phyloP scores from a whole-genome alignment of 2,888 invertebrate genomes.

The Xestia xanthographa region DNA sequence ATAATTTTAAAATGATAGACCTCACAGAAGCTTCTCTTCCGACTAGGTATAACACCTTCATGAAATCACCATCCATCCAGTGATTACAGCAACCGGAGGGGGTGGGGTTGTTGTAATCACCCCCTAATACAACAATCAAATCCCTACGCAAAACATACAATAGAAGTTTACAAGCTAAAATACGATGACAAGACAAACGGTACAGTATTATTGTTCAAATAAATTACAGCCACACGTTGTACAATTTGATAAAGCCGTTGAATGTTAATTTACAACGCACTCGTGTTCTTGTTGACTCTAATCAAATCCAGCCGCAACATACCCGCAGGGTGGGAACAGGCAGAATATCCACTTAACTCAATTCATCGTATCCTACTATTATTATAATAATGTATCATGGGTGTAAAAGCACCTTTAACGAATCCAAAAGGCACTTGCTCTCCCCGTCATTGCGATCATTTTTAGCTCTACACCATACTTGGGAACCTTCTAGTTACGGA shows the following conservation, averaged over 20 bases:
- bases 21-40: background rate
- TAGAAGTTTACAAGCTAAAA: conserved; percentile 7
- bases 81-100: no score
- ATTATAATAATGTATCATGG: background rate
- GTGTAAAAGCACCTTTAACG: no score
- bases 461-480: no score
- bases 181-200: conserved; percentile 21
- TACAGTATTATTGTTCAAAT: conserved; percentile 16
- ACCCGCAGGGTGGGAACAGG: background rate
- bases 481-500: no score
- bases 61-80: background rate
- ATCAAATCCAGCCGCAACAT: conserved; percentile 26
- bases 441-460: no score
- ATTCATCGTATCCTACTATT: no score
- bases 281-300: conserved; percentile 33
- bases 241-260: conserved; percentile 20
- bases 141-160: background rate
- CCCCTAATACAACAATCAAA: background rate
- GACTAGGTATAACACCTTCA: background rate
- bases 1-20: no score
- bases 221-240: conserved; percentile 1
- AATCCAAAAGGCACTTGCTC: no score
- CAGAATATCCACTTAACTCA: background rate
- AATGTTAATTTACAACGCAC: conserved; percentile 31
- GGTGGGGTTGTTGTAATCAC: no score